phyloP scores from a whole-genome alignment of 2,888 invertebrate genomes.

The Neelides folsomi region DNA sequence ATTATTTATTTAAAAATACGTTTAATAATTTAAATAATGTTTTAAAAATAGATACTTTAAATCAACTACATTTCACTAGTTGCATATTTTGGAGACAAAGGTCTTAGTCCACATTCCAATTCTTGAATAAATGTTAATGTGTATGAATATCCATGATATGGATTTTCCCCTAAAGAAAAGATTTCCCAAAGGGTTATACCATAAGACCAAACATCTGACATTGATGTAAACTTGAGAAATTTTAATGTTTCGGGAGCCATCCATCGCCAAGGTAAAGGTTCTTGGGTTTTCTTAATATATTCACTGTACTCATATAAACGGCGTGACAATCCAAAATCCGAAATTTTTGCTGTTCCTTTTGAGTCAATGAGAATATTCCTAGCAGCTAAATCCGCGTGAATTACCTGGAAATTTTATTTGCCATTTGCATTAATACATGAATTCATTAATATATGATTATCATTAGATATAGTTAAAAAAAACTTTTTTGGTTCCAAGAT shows the following conservation, averaged over 20 bases:
- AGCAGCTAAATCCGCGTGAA: slow-evolving; percentile 2
- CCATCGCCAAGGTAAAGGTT: slow-evolving; percentile 7
- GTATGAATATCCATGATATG: background rate
- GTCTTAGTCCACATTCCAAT: background rate
- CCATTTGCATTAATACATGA: no score
- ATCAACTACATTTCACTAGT: background rate
- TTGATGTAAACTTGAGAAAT: background rate
- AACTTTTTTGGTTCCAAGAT: background rate
- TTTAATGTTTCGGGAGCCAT: slow-evolving; percentile 2
- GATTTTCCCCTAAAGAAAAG: background rate
- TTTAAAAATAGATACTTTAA: no score
- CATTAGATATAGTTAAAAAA: background rate
- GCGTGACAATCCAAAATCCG: slow-evolving; percentile 4
- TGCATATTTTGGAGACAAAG: background rate
- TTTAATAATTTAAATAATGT: no score
- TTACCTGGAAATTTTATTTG: background rate
- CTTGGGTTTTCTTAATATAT: background rate
- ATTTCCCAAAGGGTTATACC: slow-evolving; percentile 4
- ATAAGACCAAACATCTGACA: slow-evolving; percentile 1
- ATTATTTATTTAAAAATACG: no score
- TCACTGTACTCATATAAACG: slow-evolving; percentile 1
- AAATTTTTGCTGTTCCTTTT: background rate
- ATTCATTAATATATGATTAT: no score
- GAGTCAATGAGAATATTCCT: slow-evolving; percentile 1
- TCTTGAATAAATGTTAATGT: background rate